phyloP scores from a whole-genome alignment of 2,113 vertebrate species.

The Lipophrys pholis region DNA sequence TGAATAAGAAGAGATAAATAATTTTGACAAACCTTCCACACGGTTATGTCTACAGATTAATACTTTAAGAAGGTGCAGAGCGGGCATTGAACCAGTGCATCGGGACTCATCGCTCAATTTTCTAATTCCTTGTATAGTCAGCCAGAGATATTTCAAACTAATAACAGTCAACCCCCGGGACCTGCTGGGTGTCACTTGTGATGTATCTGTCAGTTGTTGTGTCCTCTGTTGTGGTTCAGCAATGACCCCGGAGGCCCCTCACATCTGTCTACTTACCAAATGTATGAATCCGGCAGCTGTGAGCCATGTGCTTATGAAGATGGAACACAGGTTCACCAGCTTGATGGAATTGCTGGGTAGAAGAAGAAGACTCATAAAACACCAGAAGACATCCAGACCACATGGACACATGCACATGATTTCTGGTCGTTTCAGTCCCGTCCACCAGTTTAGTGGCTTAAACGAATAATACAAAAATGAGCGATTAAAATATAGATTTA shows the following conservation, averaged over 20 bases:
- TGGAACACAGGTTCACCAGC: conserved; percentile 99
- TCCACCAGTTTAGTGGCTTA: too few species aligned
- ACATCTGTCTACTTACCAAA: conserved; percentile 88
- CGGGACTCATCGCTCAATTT: not conserved
- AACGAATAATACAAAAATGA: too few species aligned
- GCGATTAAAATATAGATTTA: too few species aligned
- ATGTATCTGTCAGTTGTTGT: not conserved
- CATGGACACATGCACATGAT: too few species aligned
- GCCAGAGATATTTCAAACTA: not conserved
- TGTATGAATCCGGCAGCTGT: conserved; percentile 99
- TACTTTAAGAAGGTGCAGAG: too few species aligned
- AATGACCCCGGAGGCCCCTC: conserved; percentile 2
- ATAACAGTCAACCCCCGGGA: not conserved
- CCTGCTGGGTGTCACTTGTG: not conserved
- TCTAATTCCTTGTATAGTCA: not conserved
- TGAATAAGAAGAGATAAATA: too few species aligned
- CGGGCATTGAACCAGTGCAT: too few species aligned
- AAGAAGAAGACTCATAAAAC: conserved; percentile 65
- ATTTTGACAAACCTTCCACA: too few species aligned
- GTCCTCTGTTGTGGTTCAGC: conserved; percentile 14
- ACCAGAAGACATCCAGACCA: conserved; percentile 41
- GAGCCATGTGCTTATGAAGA: conserved; percentile 99
- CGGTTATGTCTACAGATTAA: too few species aligned
- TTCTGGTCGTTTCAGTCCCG: too few species aligned
- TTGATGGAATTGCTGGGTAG: conserved; percentile 97